A percentile compares a stretch with the other conserved stretches of the same genome.
phyloP scores from a whole-genome alignment of 2,888 invertebrate species.

The Coremacera marginata region DNA sequence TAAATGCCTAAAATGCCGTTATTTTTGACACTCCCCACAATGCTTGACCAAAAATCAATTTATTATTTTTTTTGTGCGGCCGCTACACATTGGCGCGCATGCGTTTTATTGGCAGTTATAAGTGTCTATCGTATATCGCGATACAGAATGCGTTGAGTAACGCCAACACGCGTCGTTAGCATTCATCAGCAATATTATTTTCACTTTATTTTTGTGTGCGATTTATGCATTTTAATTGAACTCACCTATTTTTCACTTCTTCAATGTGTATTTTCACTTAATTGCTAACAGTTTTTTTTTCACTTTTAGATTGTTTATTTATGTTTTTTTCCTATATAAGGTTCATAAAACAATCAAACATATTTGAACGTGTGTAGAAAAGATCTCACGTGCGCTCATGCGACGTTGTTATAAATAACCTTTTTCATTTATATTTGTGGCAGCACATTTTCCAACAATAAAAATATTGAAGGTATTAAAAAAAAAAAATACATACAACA shows the following conservation, averaged over 20 bases:
- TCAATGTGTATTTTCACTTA: slow-evolving; percentile 19
- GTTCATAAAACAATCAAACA: neutral
- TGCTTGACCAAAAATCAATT: neutral
- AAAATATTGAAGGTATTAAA: too few relatives aligned
- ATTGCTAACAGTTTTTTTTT: neutral
- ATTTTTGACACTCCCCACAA: neutral
- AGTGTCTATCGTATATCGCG: too few relatives aligned
- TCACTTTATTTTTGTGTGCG: neutral
- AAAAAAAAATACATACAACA: neutral
- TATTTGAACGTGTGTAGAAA: slow-evolving; percentile 1
- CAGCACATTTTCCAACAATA: neutral
- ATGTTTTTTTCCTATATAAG: neutral
- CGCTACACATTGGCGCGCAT: neutral
- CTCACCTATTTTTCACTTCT: slow-evolving; percentile 25
- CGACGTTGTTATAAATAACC: neutral
- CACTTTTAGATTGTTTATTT: neutral
- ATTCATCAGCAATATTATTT: neutral
- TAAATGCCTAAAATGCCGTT: neutral
- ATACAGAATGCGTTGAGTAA: neutral
- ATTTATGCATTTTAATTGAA: slow-evolving; percentile 21
- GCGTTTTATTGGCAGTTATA: slow-evolving; percentile 4
- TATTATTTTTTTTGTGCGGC: neutral
- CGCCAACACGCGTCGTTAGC: neutral
- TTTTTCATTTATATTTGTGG: neutral
- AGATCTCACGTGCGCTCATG: slow-evolving; percentile 9